Evolutionary conservation across 2,113 vertebrate genomes (phyloP).

Genomic region (Ageneiosus marmoratus): DNA sequence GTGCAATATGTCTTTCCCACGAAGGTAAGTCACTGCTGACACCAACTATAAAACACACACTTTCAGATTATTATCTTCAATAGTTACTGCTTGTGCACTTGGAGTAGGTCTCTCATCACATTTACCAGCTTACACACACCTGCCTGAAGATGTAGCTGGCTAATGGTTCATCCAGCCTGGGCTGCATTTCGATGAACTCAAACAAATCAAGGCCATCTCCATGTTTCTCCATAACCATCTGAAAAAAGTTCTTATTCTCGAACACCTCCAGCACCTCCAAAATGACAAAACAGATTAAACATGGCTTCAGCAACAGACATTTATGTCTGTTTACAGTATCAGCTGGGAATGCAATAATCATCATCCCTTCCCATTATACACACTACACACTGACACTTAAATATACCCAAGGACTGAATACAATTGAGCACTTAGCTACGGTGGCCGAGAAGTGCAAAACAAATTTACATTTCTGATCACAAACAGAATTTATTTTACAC

Average conservation of each 20-base stretch:
- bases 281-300: neutral
- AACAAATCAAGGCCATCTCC: slow-evolving; percentile 91
- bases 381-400: neutral
- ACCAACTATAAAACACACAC: slow-evolving; percentile 76
- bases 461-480: neutral
- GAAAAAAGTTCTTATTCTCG: slow-evolving; percentile 89
- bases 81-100: neutral
- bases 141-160: slow-evolving; percentile 93
- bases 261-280: slow-evolving; percentile 86
- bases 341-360: neutral
- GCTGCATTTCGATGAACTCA: slow-evolving; percentile 89
- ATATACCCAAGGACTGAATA: neutral
- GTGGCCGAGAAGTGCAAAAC: too few species aligned
- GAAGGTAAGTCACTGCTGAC: slow-evolving; percentile 85
- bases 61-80: neutral
- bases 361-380: neutral
- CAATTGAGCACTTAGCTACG: too few species aligned
- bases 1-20: slow-evolving; percentile 79
- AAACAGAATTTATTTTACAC: neutral
- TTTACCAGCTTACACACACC: slow-evolving; percentile 64
- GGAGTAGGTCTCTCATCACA: neutral
- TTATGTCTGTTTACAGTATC: too few species aligned
- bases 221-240: slow-evolving; percentile 96
- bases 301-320: neutral
- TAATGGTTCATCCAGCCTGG: slow-evolving; percentile 85